phyloP scores from a whole-genome alignment of 2,797 vertebrate species.

The Mormyrus proboscirostris region DNA sequence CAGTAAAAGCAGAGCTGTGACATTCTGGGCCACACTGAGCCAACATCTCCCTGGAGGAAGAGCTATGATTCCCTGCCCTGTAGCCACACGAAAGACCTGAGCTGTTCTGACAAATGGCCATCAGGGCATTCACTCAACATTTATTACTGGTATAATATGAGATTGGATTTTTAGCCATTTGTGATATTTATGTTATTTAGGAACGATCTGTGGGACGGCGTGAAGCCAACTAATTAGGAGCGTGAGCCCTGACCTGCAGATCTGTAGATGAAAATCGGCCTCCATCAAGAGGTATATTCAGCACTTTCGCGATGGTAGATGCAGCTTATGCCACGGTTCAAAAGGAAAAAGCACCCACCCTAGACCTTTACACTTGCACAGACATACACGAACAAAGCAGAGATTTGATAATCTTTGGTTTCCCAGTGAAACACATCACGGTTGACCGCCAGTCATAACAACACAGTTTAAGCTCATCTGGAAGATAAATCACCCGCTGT shows the following conservation, averaged over 20 bases:
- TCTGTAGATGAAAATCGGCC: not conserved
- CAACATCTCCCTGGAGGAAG: not conserved
- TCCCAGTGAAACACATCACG: conserved; percentile 14
- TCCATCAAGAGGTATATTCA: not conserved
- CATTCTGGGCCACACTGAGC: not conserved
- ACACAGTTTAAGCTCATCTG: conserved; percentile 38
- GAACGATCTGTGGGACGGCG: not conserved
- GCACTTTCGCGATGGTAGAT: not conserved
- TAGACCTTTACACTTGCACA: not conserved
- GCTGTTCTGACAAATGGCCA: not conserved
- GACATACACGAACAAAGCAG: not conserved
- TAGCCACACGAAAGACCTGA: not conserved
- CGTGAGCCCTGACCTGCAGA: not conserved
- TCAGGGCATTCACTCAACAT: not conserved
- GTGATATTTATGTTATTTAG: not conserved
- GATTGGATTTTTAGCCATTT: not conserved
- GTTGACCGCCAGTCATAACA: conserved; percentile 32
- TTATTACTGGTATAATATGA: not conserved
- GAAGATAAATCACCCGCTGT: conserved; percentile 17
- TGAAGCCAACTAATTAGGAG: not conserved
- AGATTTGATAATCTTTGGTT: not conserved
- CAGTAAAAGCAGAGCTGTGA: not conserved
- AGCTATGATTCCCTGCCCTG: not conserved
- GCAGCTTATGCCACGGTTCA: not conserved
- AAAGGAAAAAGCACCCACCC: not conserved